phyloP scores from a whole-genome alignment of 1,140 invertebrate genomes.

The Eciton burchellii region DNA sequence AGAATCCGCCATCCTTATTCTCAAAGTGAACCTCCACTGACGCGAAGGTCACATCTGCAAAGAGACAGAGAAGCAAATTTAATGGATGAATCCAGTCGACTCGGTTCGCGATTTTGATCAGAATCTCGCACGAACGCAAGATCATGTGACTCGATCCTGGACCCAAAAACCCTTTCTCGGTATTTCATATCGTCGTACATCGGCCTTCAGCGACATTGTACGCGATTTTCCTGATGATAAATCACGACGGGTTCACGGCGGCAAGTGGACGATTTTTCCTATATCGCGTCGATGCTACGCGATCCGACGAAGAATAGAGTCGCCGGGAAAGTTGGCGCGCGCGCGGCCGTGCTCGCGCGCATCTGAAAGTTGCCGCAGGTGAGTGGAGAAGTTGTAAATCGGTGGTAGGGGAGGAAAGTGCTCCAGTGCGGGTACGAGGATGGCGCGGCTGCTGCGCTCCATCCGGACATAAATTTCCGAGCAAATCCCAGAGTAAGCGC shows the following conservation, averaged over 20 bases:
- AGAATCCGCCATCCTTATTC: constrained; percentile 95
- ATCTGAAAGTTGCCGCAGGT: constrained; percentile 63
- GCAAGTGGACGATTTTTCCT: constrained; percentile 60
- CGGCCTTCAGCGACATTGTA: neutral
- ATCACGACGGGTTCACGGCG: constrained; percentile 32
- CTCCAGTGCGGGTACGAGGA: neutral
- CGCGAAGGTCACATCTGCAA: constrained; percentile 81
- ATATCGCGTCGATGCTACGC: constrained; percentile 45
- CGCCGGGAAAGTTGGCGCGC: constrained; percentile 58
- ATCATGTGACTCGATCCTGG: too few relatives aligned
- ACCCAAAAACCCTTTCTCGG: neutral
- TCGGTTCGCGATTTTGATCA: too few relatives aligned
- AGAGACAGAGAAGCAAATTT: neutral
- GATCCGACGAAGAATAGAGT: constrained; percentile 51
- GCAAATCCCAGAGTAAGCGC: constrained; percentile 74
- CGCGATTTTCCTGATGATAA: constrained; percentile 32
- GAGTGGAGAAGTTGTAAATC: constrained; percentile 73
- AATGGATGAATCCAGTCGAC: too few relatives aligned
- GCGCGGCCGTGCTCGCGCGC: constrained; percentile 48
- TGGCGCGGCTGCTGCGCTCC: constrained; percentile 67
- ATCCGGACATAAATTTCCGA: constrained; percentile 72
- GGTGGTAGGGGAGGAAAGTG: constrained; percentile 11
- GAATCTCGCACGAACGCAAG: too few relatives aligned
- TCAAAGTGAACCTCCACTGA: constrained; percentile 95
- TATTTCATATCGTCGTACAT: neutral